Evolutionary conservation across 2,113 vertebrate genomes (phyloP), one percentile per base, ranked within the genome.

Genomic region (Mormyrus lacerda): DNA sequence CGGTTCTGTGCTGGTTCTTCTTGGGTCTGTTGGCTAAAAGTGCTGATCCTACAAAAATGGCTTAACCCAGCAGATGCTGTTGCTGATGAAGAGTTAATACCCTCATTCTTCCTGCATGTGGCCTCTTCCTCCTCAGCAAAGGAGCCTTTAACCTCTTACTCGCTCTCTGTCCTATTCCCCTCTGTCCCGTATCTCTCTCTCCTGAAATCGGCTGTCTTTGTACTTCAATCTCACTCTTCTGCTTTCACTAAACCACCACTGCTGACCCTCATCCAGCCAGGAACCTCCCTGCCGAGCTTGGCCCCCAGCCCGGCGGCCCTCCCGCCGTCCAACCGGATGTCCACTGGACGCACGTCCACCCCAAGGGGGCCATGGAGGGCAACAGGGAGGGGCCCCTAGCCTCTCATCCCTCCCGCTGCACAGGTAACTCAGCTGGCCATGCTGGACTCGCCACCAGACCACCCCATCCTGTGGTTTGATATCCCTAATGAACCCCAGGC

Each of bases 351-450:
- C 96, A 96, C 93, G 93, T 96, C 87, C 94, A 91, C 89, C 96
- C 96, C 90, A 96, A 94, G 93, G 48, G 50, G 50, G 50, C 39
- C 50, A 53, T 35, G n/a, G 85, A 55, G 31, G 95, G 95, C 93
- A 95, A 96, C 92, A 82, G 90, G 91, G 96, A 97, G 91, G 96
- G 91, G 58, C 88, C 94, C 93, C 95, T 95, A 13, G 87, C 94
- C 92, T 96, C 96, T 50, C 73, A 42, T 48, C 88, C 31, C 35
- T 83, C 73, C 44, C 91, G 95, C 95, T 96, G 95, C 91, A 95
- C 97, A 99, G 98, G 98, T 99, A 98, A 99, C 94, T 91, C 91
- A 19, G 89, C 88, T 90, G 82, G 91, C 91, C 93, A 93, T 90
- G 92, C 58, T 58, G 51, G 91, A 91, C 89, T 89, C 6, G 17